Conservation (phyloP, 2,888 invertebrate species). For the Blera fallax region DNA sequence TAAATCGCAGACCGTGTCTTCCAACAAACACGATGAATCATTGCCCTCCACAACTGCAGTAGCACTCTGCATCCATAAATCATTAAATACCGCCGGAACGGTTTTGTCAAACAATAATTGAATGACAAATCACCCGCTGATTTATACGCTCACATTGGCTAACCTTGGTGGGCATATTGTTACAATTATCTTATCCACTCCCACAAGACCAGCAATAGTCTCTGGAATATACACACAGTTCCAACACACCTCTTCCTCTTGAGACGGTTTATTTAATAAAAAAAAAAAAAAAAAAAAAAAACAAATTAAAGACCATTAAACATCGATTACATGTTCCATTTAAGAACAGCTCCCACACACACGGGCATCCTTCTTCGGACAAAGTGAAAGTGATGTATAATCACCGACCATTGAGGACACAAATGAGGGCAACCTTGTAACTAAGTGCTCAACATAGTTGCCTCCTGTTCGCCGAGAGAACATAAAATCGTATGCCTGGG, state of each 20-base stretch:
- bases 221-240: neutral
- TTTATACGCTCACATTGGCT: neutral
- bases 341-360: constrained; percentile 54
- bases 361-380: constrained; percentile 36
- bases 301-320: constrained; percentile 57
- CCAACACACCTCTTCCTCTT: constrained; percentile 16
- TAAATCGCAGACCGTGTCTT: too few relatives aligned
- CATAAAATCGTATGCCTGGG: constrained; percentile 40
- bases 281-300: too few relatives aligned
- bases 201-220: neutral
- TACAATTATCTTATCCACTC: constrained; percentile 37
- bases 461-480: constrained; percentile 29
- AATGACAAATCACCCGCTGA: constrained; percentile 51
- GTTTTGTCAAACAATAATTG: constrained; percentile 41
- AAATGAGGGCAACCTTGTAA: constrained; percentile 69
- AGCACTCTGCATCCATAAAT: constrained; percentile 10
- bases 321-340: constrained; percentile 55
- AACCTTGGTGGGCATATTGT: constrained; percentile 29
- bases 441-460: constrained; percentile 42
- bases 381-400: constrained; percentile 66
- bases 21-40: constrained; percentile 20
- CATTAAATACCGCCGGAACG: constrained; percentile 6
- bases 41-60: neutral
- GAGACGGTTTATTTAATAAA: constrained; percentile 1
- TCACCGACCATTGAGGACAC: constrained; percentile 52